phyloP scores from a whole-genome alignment of 1,140 invertebrate genomes.

The Philotrypesis tridentata region DNA sequence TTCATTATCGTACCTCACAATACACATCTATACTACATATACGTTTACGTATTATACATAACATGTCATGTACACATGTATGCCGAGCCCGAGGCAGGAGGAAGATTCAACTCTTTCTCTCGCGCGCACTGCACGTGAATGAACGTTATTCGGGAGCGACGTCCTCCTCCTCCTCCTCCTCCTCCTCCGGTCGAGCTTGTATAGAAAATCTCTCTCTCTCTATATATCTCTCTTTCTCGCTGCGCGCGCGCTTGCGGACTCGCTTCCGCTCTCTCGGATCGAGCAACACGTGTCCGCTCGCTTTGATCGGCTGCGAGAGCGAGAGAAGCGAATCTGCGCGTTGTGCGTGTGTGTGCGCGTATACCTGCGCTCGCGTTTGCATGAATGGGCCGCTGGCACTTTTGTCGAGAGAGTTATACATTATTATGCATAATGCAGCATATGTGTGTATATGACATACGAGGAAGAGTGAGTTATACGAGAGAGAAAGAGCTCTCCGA shows the following conservation, averaged over 20 bases:
- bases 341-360: background rate
- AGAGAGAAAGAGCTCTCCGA: too few relatives aligned
- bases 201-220: background rate
- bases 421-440: background rate
- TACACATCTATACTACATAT: too few relatives aligned
- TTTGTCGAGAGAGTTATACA: background rate
- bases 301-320: background rate
- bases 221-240: too few relatives aligned
- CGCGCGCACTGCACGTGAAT: background rate
- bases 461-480: too few relatives aligned
- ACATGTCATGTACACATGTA: too few relatives aligned
- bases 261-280: conserved; percentile 15
- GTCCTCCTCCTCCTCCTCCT: too few relatives aligned
- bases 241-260: background rate
- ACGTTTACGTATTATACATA: too few relatives aligned
- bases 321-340: background rate
- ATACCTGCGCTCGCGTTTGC: too few relatives aligned
- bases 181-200: background rate
- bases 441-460: too few relatives aligned
- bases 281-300: background rate
- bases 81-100: background rate
- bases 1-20: background rate
- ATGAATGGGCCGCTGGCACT: background rate
- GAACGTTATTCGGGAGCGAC: background rate
- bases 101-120: background rate